Evolutionary conservation across 1,140 invertebrate species (phyloP).

Genomic region (Ganaspis sp.): DNA sequence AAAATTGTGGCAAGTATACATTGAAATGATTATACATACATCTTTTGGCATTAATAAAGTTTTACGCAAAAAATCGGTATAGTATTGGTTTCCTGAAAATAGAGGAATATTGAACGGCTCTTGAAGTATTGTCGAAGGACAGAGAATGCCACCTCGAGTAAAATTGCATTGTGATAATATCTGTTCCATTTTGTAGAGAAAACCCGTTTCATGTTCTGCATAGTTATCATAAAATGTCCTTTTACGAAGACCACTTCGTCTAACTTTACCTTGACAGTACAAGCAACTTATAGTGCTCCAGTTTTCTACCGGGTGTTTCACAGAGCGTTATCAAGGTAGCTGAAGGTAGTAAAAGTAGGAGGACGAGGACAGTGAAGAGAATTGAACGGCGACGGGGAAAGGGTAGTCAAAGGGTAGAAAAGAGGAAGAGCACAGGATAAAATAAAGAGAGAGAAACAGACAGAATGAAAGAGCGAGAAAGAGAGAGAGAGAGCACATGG

Average conservation of each 20-base stretch:
- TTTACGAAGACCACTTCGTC: conserved; percentile 42
- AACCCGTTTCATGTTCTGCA: conserved; percentile 12
- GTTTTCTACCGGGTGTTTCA: conserved; percentile 38
- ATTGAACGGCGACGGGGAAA: background rate
- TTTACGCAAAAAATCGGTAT: background rate
- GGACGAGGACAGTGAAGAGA: conserved; percentile 8
- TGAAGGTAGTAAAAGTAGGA: background rate
- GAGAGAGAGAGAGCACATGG: no score
- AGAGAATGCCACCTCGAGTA: conserved; percentile 23
- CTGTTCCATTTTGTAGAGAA: conserved; percentile 28
- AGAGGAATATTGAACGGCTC: conserved; percentile 13
- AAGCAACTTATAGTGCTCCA: conserved; percentile 38
- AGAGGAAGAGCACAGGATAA: background rate
- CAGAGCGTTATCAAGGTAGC: conserved; percentile 18
- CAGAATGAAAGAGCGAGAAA: background rate
- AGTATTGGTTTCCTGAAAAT: background rate
- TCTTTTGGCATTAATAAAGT: background rate
- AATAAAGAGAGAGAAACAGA: background rate
- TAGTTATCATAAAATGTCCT: conserved; percentile 30
- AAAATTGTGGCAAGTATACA: no score
- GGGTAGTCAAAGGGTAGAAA: background rate
- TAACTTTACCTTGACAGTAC: conserved; percentile 34
- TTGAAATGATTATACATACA: no score
- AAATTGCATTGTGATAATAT: conserved; percentile 31
- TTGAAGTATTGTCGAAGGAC: background rate